Evolutionary conservation across 1,140 invertebrate species (phyloP).

Genomic region (Nasonia giraulti): DNA sequence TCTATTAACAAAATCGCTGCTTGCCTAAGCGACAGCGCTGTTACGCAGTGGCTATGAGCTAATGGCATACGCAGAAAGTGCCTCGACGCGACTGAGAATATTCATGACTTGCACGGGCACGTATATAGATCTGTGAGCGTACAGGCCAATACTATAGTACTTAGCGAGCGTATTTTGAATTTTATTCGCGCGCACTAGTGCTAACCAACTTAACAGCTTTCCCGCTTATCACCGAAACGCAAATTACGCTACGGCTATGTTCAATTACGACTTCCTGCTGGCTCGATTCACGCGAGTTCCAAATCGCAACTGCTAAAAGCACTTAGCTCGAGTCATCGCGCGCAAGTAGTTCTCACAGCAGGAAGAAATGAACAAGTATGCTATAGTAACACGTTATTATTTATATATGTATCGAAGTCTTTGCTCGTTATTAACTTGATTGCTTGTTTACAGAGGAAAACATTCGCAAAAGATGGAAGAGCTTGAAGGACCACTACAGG

Average conservation of each 20-base stretch:
- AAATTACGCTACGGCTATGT: not conserved
- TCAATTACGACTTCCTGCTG: constrained; percentile 3
- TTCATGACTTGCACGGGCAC: no score
- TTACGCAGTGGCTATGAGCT: not conserved
- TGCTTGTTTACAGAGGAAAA: constrained; percentile 41
- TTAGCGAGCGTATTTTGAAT: not conserved
- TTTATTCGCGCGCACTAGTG: not conserved
- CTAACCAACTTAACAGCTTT: not conserved
- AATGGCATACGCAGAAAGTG: not conserved
- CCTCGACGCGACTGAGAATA: no score
- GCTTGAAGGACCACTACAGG: constrained; percentile 51
- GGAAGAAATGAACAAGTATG: not conserved
- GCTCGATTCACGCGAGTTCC: no score
- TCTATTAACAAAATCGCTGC: not conserved
- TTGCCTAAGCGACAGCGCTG: not conserved
- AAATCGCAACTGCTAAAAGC: not conserved
- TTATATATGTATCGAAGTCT: no score
- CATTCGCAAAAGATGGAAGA: constrained; percentile 46
- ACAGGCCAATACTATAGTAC: not conserved
- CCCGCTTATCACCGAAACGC: constrained; percentile 4
- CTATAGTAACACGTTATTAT: not conserved
- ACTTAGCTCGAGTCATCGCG: not conserved
- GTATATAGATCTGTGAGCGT: not conserved
- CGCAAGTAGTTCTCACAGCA: not conserved
- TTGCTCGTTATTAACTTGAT: not conserved